Evolutionary conservation across 2,888 invertebrate species (phyloP), one percentile per base, ranked within the genome.

Genomic region (Conops quadrifasciatus): DNA sequence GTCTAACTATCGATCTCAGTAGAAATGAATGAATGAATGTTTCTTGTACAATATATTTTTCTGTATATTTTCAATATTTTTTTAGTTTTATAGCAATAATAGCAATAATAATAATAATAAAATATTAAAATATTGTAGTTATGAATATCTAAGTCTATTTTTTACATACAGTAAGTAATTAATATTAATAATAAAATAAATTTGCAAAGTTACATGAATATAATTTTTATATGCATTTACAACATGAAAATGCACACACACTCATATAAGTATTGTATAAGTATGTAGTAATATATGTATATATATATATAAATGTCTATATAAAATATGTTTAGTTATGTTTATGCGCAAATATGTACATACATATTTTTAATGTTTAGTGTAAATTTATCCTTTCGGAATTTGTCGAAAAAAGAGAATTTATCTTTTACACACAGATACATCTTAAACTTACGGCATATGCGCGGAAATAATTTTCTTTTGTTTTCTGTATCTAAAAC

Each of bases 61-160:
- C 21, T 62, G 62, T 74, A 75, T 73, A 75, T 73, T 75, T 73
- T 74, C 74, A 73, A 72, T 72, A 75, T 75, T 74, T 80, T 80
- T 80, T 64, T 36, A 36, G 45, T 72, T 72, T 73, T 73, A 73
- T 68, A 70, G 69, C 47, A 71, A 36, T 65, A 70, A 69, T 51
- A 36, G 24, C 36, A 24, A 59, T 65, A 67, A 51, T 59, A n/a
- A n/a, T n/a, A n/a, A n/a, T 26, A 68, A 53, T 21, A 66, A 49
- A 51, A 43, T 66, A 53, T 36, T 66, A 66, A 56, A 66, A 43
- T 43, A 66, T 66, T 62, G 43, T 67, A 67, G 51, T 68, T 68
- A 68, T 51, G 62, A 60, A 68, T 68, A 68, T 21, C 13, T 62
- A 68, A 30, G 60, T 67, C 28, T 36, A 28, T 68, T 68, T 60